phyloP scores from a whole-genome alignment of 2,113 vertebrate genomes.

The Drymodes brunneopygia region DNA sequence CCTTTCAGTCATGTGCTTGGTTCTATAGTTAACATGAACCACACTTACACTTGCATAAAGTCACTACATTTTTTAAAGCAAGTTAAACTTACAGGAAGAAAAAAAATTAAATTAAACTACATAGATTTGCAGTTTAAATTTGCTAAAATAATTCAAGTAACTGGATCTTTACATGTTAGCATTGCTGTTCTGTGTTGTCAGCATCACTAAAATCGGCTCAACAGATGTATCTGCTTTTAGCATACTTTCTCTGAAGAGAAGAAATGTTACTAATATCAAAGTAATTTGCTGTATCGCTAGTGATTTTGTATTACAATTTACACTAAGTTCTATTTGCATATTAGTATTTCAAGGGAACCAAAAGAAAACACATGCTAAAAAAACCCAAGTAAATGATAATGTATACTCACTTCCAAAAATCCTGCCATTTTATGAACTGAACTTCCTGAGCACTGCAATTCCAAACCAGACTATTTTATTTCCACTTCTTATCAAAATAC shows the following conservation, averaged over 20 bases:
- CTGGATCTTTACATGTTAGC: background rate
- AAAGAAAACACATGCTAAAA: background rate
- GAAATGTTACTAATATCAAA: background rate
- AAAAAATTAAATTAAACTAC: background rate
- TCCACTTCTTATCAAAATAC: background rate
- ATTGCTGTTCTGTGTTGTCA: background rate
- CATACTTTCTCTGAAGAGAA: background rate
- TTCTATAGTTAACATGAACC: background rate
- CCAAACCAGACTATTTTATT: background rate
- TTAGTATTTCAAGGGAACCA: background rate
- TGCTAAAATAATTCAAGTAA: background rate
- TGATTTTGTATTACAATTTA: background rate
- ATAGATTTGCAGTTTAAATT: background rate
- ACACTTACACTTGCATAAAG: background rate
- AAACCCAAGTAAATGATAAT: background rate
- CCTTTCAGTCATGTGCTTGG: background rate
- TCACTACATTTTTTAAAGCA: background rate
- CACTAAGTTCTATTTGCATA: background rate
- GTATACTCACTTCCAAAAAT: background rate
- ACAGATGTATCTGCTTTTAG: background rate
- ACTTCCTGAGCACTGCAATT: background rate
- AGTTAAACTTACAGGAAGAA: background rate
- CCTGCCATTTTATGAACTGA: background rate
- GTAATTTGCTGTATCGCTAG: background rate
- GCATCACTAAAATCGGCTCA: background rate